phyloP scores from a whole-genome alignment of 2,888 invertebrate species.

The Antheraea assamensis region DNA sequence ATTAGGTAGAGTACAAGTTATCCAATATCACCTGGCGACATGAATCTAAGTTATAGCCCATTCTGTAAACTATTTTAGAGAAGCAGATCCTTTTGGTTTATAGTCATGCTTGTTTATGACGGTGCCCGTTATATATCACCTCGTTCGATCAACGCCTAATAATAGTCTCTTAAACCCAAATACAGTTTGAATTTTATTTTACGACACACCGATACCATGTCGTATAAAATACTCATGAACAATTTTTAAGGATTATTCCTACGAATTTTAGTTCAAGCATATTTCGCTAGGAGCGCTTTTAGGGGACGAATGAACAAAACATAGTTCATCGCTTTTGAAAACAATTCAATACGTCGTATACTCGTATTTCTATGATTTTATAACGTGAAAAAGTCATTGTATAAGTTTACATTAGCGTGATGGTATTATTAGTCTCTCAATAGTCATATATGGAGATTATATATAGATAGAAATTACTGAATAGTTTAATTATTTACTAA shows the following conservation, averaged over 20 bases:
- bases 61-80: slow-evolving; percentile 17
- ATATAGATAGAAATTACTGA: no score
- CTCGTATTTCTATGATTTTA: no score
- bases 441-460: no score
- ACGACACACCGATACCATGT: slow-evolving; percentile 10
- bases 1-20: neutral
- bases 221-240: neutral
- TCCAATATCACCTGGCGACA: neutral
- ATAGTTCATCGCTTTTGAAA: no score
- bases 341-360: no score
- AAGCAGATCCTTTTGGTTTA: slow-evolving; percentile 19
- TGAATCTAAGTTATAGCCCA: neutral
- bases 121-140: slow-evolving; percentile 21
- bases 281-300: neutral
- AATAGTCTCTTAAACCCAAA: slow-evolving; percentile 18
- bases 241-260: neutral
- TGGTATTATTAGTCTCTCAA: no score
- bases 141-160: slow-evolving; percentile 21
- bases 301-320: neutral
- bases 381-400: no score
- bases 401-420: no score
- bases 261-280: no score
- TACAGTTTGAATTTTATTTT: neutral
- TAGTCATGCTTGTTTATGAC: slow-evolving; percentile 17
- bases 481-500: no score